Conservation (phyloP, 1,140 invertebrate species). For the Trichonephila inaurata region DNA sequence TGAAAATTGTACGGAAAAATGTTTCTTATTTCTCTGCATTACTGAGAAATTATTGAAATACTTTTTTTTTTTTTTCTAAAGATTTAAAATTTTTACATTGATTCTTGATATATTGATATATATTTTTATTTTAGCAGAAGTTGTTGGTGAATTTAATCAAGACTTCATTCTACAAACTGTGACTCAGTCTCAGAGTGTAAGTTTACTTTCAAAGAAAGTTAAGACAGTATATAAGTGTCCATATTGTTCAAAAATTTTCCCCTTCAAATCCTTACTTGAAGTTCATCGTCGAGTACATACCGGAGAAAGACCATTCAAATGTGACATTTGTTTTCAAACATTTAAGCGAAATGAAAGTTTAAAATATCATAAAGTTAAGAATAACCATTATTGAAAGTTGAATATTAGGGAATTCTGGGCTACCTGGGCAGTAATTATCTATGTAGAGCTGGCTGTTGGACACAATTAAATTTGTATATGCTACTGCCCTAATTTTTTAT, state of each 20-base stretch:
- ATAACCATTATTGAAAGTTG: not conserved
- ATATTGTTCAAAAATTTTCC: not conserved
- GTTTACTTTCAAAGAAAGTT: not conserved
- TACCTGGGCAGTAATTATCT: too few relatives aligned
- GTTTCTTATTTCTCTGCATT: too few relatives aligned
- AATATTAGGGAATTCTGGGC: too few relatives aligned
- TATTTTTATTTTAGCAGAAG: not conserved
- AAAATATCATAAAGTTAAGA: not conserved
- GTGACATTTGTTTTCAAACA: not conserved
- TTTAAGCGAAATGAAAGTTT: conserved; percentile 10
- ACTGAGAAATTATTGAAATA: too few relatives aligned
- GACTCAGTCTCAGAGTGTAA: not conserved
- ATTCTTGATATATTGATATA: not conserved
- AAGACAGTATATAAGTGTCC: conserved; percentile 1
- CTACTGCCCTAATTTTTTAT: too few relatives aligned
- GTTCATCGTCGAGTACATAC: conserved; percentile 10
- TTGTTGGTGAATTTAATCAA: not conserved
- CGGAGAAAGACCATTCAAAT: conserved; percentile 2
- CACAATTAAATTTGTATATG: too few relatives aligned
- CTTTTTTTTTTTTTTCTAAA: too few relatives aligned
- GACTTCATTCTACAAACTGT: not conserved
- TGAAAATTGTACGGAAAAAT: too few relatives aligned
- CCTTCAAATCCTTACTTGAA: conserved; percentile 12
- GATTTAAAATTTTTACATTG: too few relatives aligned
- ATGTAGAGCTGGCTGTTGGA: too few relatives aligned